A percentile compares a stretch with the other conserved stretches of the same genome.
These are phyloP conservation scores for Eupelmus urozonus DNA, from an alignment of 2,888 invertebrate species.

Conservation along the genomic window DNA sequence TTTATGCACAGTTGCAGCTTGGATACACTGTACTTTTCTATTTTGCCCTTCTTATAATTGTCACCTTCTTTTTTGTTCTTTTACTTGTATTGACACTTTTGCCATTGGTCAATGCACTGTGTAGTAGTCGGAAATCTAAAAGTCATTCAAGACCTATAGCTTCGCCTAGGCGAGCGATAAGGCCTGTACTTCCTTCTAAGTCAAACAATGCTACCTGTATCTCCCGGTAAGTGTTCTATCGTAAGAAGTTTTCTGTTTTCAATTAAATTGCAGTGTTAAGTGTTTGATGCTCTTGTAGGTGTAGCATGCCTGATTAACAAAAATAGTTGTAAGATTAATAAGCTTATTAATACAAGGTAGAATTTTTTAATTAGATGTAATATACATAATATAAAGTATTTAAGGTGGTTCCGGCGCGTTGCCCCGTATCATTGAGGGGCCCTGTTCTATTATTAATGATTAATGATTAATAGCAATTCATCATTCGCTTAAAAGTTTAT, in stretches of 20 bases:
- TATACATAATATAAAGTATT: no score
- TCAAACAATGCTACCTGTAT: slow-evolving; percentile 35
- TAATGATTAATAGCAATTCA: no score
- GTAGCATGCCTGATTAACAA: no score
- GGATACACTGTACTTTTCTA: slow-evolving; percentile 22
- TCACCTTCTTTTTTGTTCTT: slow-evolving; percentile 52
- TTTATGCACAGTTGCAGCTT: neutral
- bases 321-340: no score
- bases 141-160: slow-evolving; percentile 66
- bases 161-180: slow-evolving; percentile 67
- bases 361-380: no score
- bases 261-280: no score
- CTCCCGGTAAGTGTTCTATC: slow-evolving; percentile 64
- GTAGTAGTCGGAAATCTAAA: slow-evolving; percentile 69
- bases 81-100: slow-evolving; percentile 49
- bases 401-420: no score
- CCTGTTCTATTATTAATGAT: no score
- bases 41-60: slow-evolving; percentile 30
- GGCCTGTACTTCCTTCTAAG: slow-evolving; percentile 55
- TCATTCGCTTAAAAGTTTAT: no score
- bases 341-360: no score
- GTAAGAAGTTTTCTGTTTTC: neutral
- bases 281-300: no score
- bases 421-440: no score
- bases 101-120: slow-evolving; percentile 60